Percentiles rank a stretch among this genome's conserved stretches.
Conservation (phyloP, 1,140 invertebrate species). For the Neodiprion virginianus region DNA sequence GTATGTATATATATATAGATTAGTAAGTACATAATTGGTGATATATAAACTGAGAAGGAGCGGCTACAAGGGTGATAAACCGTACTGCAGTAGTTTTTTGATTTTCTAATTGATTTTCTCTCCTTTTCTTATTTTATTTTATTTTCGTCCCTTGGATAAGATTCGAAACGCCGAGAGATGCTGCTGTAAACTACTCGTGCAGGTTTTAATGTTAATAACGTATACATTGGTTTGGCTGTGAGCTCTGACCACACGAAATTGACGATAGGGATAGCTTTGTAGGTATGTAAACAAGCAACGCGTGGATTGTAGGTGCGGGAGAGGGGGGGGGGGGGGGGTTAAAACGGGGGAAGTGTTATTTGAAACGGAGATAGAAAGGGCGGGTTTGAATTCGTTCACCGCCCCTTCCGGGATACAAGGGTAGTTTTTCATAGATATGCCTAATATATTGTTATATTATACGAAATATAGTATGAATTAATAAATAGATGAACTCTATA, state of each 20-base stretch:
- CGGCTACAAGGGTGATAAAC: conserved; percentile 7
- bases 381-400: conserved; percentile 10
- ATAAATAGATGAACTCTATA: conserved; percentile 20
- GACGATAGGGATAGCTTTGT: neutral
- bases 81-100: conserved; percentile 1
- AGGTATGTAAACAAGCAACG: neutral
- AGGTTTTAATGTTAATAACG: neutral
- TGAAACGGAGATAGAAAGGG: neutral
- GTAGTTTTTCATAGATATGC: conserved; percentile 58
- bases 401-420: conserved; percentile 57
- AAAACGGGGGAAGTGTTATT: neutral
- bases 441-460: conserved; percentile 50
- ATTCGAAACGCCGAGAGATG: neutral
- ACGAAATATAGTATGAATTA: conserved; percentile 25
- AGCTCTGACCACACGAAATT: neutral
- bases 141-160: neutral
- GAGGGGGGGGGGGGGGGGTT: neutral
- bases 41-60: neutral
- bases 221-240: neutral
- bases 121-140: neutral
- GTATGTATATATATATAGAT: too few species aligned
- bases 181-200: too few species aligned
- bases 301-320: neutral
- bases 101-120: neutral
- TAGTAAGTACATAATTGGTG: neutral